Conservation (phyloP, 2,797 vertebrate species). For the Petrocephalus schoutedeni region DNA sequence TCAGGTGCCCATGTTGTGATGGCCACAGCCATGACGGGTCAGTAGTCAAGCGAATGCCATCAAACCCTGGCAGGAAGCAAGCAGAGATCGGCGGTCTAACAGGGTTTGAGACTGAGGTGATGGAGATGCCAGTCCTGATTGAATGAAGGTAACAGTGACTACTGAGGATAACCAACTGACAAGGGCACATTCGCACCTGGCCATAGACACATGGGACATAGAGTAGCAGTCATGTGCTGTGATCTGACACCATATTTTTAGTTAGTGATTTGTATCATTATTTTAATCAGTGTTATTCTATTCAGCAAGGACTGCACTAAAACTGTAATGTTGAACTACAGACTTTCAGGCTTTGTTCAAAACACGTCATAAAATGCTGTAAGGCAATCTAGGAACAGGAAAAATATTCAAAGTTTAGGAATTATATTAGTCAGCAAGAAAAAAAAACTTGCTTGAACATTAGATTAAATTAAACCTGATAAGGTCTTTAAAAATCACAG, state of each 20-base stretch:
- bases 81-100: background rate
- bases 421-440: background rate
- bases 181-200: background rate
- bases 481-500: background rate
- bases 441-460: background rate
- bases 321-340: background rate
- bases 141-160: background rate
- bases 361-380: background rate
- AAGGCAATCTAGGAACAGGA: background rate
- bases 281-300: background rate
- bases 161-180: background rate
- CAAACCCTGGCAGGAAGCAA: no score
- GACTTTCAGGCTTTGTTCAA: background rate
- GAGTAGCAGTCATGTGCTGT: background rate
- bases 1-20: background rate
- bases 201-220: background rate
- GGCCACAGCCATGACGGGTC: background rate
- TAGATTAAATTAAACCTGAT: constrained; percentile 8
- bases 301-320: background rate
- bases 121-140: background rate
- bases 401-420: background rate
- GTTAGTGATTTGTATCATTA: background rate
- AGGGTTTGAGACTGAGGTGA: background rate
- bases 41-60: no score
- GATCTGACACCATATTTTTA: background rate